Evolutionary conservation across 2,797 vertebrate genomes (phyloP), one percentile per base, ranked within the genome.

Genomic region (Coluber constrictor): DNA sequence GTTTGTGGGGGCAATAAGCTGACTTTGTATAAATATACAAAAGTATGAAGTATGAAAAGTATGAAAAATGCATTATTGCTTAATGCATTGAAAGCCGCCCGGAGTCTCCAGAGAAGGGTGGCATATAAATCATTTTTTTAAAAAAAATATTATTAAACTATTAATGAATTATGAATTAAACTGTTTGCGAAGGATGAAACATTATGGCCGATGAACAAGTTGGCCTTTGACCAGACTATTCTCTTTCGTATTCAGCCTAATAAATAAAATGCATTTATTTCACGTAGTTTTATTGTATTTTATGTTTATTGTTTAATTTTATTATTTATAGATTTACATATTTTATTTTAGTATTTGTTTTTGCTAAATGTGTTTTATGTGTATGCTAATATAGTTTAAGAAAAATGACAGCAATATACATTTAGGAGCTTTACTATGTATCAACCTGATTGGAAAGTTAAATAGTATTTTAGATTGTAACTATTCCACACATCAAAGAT

Each of bases 401-500:
- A 1, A 16, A 37, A 88, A 27, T 93, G 16, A 74, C 3, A 23
- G 57, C 66, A 61, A 91, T 27, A 12, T 0, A 0, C 60, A 15
- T 25, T 23, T 47, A 55, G 86, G 18, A 23, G 4, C 79, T 92
- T 92, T 43, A 92, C 4, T 74, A 59, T 47, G 6, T n/a, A 66
- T 13, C 18, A 27, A 90, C 10, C 25, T 51, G 88, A 43, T n/a
- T 87, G 32, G 54, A 86, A 59, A 87, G 56, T 79, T 90, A 94
- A 63, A 2, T 0, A 60, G 7, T 57, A 59, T 1, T 37, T 93
- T 94, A 83, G 95, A 94, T 25, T 93, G 91, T 0, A 94, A 86
- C 43, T 61, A 93, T 92, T 94, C 47, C 87, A 94, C 0, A 95
- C 10, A 27, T 79, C 63, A 93, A 93, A 92, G 94, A 88, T 70